These are phyloP conservation scores for Hyaena hyaena DNA, from an alignment of 2,113 vertebrate genomes.

Conservation along the genomic window DNA sequence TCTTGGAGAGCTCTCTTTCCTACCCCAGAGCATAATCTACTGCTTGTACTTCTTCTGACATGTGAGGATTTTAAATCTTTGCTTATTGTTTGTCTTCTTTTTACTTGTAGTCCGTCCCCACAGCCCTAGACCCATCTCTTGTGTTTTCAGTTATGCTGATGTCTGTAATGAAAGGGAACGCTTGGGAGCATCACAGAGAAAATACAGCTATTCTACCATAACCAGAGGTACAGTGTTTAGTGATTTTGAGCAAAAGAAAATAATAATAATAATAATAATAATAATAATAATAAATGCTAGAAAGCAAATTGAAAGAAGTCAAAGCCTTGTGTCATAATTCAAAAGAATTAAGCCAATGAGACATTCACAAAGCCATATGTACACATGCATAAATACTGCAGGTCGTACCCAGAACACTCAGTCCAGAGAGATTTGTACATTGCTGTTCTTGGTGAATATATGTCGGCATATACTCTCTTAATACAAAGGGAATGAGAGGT, in stretches of 20 bases:
- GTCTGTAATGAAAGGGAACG: slow-evolving; percentile 65
- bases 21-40: slow-evolving; percentile 62
- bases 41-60: slow-evolving; percentile 45
- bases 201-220: slow-evolving; percentile 42
- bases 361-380: background rate
- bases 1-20: slow-evolving; percentile 61
- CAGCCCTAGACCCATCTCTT: slow-evolving; percentile 27
- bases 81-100: slow-evolving; percentile 71
- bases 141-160: slow-evolving; percentile 60
- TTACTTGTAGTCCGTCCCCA: slow-evolving; percentile 64
- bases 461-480: slow-evolving; percentile 61
- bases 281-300: background rate
- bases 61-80: slow-evolving; percentile 60
- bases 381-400: background rate
- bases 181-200: slow-evolving; percentile 56
- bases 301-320: slow-evolving; percentile 31
- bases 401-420: background rate
- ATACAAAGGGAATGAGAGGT: slow-evolving; percentile 19
- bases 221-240: slow-evolving; percentile 18
- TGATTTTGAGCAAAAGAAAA: slow-evolving; percentile 31
- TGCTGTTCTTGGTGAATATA: slow-evolving; percentile 63
- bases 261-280: background rate
- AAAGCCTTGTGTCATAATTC: background rate
- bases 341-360: slow-evolving; percentile 58
- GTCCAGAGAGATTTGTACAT: background rate